Evolutionary conservation across 2,888 invertebrate species (phyloP).

Genomic region (Lithophane leautieri): DNA sequence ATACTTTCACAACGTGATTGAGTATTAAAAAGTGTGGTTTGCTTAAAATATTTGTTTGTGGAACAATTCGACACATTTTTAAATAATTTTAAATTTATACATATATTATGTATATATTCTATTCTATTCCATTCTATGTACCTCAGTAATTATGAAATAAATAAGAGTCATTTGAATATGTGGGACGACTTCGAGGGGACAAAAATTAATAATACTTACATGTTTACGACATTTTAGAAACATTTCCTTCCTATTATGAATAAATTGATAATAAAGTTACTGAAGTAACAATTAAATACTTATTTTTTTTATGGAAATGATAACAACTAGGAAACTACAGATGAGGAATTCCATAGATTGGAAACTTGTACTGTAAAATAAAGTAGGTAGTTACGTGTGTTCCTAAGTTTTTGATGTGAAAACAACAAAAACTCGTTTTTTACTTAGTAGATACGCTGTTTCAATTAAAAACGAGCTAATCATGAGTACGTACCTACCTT

Average conservation of each 20-base stretch:
- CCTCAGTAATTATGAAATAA: not conserved
- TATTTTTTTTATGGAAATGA: conserved; percentile 18
- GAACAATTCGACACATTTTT: conserved; percentile 3
- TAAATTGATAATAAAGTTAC: not conserved
- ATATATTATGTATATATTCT: too few relatives aligned
- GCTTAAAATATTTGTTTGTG: not conserved
- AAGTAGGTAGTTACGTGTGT: conserved; percentile 12
- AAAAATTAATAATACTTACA: not conserved
- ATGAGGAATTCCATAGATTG: conserved; percentile 29
- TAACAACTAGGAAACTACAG: conserved; percentile 8
- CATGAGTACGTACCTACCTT: conserved; percentile 5
- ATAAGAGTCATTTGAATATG: conserved; percentile 9
- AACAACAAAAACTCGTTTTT: conserved; percentile 26
- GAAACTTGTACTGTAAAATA: conserved; percentile 47
- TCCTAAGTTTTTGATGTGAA: conserved; percentile 15
- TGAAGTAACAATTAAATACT: conserved; percentile 25
- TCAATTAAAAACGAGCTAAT: conserved; percentile 20
- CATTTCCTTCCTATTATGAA: conserved; percentile 28
- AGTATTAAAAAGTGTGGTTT: not conserved
- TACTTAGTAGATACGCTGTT: not conserved
- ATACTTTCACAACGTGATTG: conserved; percentile 5
- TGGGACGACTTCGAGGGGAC: not conserved
- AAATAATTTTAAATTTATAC: not conserved
- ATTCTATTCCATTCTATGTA: too few relatives aligned
- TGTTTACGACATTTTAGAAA: conserved; percentile 16